A percentile compares a stretch with the other conserved stretches of the same genome.
These are phyloP conservation scores for Parnassius glacialis DNA, from an alignment of 2,888 invertebrate species.

Conservation along the genomic window DNA sequence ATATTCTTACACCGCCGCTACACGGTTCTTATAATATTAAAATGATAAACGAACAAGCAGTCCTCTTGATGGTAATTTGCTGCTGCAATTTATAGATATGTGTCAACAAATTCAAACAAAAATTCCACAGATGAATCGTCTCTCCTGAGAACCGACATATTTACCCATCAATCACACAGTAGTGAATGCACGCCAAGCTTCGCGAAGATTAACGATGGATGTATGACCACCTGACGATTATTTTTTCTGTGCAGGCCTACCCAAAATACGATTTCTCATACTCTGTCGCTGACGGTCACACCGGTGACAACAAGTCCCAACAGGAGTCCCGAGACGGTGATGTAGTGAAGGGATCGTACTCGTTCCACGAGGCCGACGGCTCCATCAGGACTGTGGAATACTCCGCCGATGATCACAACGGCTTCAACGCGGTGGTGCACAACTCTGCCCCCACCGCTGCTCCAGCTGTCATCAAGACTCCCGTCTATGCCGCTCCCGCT, in stretches of 20 bases:
- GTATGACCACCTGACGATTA: constrained; percentile 1
- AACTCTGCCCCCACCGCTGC: constrained; percentile 56
- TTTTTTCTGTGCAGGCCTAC: constrained; percentile 40
- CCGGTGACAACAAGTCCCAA: constrained; percentile 76
- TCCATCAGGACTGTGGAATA: constrained; percentile 74
- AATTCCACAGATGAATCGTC: too few species aligned
- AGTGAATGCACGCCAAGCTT: too few species aligned
- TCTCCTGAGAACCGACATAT: too few species aligned
- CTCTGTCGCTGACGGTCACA: constrained; percentile 74
- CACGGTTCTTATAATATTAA: too few species aligned
- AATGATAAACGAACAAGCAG: too few species aligned
- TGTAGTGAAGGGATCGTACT: constrained; percentile 73
- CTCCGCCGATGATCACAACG: constrained; percentile 73
- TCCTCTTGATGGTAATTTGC: too few species aligned
- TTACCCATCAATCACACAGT: too few species aligned
- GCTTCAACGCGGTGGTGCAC: constrained; percentile 63
- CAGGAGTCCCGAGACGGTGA: constrained; percentile 74
- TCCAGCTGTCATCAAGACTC: constrained; percentile 45
- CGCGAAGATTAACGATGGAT: too few species aligned
- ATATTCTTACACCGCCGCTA: too few species aligned
- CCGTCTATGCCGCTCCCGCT: constrained; percentile 41
- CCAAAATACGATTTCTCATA: constrained; percentile 71
- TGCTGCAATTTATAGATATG: too few species aligned
- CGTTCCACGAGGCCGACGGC: constrained; percentile 73
- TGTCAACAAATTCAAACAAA: too few species aligned